A percentile compares a stretch with the other conserved stretches of the same genome.
phyloP scores from a whole-genome alignment of 2,888 invertebrate genomes.

The Orthosia cruda region DNA sequence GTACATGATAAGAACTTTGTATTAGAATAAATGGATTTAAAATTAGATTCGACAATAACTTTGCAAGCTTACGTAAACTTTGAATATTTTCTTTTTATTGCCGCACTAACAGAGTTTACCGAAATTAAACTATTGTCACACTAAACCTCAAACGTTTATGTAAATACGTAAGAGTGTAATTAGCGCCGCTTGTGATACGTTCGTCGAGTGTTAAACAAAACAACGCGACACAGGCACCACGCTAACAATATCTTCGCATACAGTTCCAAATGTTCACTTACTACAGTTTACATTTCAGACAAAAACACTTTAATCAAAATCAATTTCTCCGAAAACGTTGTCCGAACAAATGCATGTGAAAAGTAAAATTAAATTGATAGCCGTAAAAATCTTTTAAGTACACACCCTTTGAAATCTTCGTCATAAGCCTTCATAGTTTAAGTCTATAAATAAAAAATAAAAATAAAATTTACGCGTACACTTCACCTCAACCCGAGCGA shows the following conservation, averaged over 20 bases:
- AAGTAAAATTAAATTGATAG: background rate
- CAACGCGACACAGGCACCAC: conserved; percentile 7
- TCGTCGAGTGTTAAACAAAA: conserved; percentile 6
- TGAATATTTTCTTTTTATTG: background rate
- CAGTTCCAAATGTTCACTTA: no score
- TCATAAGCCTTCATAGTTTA: conserved; percentile 61
- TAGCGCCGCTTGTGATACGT: conserved; percentile 22
- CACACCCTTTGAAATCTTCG: conserved; percentile 64
- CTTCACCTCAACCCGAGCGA: conserved; percentile 4
- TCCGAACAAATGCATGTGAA: background rate
- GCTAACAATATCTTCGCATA: background rate
- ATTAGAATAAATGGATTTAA: background rate
- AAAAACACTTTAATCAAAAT: background rate
- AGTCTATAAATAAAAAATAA: conserved; percentile 1
- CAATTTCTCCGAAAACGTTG: background rate
- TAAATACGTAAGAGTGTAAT: conserved; percentile 18
- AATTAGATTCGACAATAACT: background rate
- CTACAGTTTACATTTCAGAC: background rate
- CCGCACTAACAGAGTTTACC: background rate
- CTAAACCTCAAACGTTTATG: background rate
- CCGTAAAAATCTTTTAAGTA: conserved; percentile 15
- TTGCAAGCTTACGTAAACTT: no score
- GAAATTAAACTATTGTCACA: background rate
- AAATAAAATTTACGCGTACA: conserved; percentile 16
- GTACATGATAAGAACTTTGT: background rate